Evolutionary conservation across 2,113 vertebrate genomes (phyloP).

Genomic region (Piliocolobus tephrosceles): DNA sequence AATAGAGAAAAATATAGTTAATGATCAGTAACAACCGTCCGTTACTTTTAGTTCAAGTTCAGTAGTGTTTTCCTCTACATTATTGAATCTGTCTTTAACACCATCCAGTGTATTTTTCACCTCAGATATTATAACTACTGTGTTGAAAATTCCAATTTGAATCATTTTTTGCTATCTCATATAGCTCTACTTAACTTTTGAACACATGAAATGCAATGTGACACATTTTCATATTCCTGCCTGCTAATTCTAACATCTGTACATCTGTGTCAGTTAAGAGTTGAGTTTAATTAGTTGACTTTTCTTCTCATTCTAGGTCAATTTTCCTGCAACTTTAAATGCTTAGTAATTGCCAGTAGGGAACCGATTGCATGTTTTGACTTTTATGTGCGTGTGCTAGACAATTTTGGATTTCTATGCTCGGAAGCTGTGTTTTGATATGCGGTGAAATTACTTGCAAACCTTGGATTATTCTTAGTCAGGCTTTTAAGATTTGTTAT

Average conservation of each 20-base stretch:
- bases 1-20: not conserved
- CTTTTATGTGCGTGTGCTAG: not conserved
- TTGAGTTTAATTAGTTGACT: not conserved
- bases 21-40: not conserved
- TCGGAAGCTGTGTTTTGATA: not conserved
- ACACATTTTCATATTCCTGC: not conserved
- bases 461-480: not conserved
- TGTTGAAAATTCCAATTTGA: not conserved
- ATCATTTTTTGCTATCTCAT: not conserved
- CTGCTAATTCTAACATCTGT: not conserved
- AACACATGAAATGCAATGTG: not conserved
- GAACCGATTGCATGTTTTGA: not conserved
- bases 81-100: not conserved
- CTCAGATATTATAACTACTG: not conserved
- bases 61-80: not conserved
- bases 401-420: not conserved
- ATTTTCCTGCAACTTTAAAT: not conserved
- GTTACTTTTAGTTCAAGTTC: not conserved
- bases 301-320: not conserved
- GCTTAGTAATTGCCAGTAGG: not conserved
- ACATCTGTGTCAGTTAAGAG: not conserved
- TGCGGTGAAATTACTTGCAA: not conserved
- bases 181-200: not conserved
- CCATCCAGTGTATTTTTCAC: not conserved
- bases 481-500: not conserved